A percentile compares a stretch with the other conserved stretches of the same genome.
Evolutionary conservation across 2,888 invertebrate genomes (phyloP).

Genomic region (Seira musarum): DNA sequence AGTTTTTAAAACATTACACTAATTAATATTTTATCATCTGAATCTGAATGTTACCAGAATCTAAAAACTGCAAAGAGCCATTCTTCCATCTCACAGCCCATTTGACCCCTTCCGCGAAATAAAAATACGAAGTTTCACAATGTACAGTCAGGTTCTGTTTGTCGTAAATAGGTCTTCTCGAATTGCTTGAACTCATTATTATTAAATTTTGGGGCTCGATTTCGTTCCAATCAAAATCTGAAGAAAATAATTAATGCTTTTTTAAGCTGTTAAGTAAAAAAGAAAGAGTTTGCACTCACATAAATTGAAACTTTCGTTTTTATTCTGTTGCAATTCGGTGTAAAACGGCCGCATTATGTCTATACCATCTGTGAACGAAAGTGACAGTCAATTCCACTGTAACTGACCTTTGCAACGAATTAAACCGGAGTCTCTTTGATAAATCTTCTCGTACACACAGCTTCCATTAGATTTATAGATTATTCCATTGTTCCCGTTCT

Average conservation of each 20-base stretch:
- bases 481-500: conserved; percentile 58
- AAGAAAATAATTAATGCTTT: not conserved
- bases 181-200: conserved; percentile 18
- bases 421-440: conserved; percentile 64
- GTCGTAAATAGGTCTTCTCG: conserved; percentile 47
- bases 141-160: conserved; percentile 49
- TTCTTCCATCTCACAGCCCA: conserved; percentile 60
- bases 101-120: conserved; percentile 58
- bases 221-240: conserved; percentile 59
- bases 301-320: conserved; percentile 52
- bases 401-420: conserved; percentile 66
- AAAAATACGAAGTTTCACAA: conserved; percentile 54
- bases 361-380: conserved; percentile 68
- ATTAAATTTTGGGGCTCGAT: conserved; percentile 57
- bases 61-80: conserved; percentile 48
- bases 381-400: too few species aligned
- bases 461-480: conserved; percentile 51
- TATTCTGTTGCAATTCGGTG: conserved; percentile 56
- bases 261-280: not conserved
- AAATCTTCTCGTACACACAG: conserved; percentile 59
- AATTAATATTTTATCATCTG: too few species aligned
- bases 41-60: conserved; percentile 27
- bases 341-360: conserved; percentile 65
- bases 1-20: too few species aligned
- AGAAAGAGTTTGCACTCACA: conserved; percentile 50